Conservation (phyloP, 2,888 invertebrate species). For the Hyalella azteca region DNA sequence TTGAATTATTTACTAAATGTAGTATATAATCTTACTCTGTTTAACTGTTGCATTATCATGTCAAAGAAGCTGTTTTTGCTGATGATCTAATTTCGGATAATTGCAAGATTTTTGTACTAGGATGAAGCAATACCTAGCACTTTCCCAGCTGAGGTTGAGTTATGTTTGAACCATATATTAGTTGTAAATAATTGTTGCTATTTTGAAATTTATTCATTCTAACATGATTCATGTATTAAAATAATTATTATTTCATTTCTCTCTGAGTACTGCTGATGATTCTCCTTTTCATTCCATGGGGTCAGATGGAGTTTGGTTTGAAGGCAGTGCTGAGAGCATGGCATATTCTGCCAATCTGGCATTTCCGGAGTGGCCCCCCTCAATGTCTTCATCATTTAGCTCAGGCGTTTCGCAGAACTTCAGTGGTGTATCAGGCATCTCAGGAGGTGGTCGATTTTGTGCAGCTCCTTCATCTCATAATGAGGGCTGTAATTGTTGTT, state of each 20-base stretch:
- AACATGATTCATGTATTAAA: not conserved
- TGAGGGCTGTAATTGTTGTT: constrained; percentile 40
- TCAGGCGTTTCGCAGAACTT: not conserved
- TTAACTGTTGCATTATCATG: too few species aligned
- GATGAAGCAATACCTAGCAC: too few species aligned
- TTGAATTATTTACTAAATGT: too few species aligned
- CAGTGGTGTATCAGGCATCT: not conserved
- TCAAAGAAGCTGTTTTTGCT: too few species aligned
- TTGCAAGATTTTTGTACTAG: too few species aligned
- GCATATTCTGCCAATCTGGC: constrained; percentile 57
- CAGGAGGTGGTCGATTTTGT: not conserved
- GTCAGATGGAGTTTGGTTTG: constrained; percentile 46
- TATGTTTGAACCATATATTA: not conserved
- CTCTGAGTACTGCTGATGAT: not conserved
- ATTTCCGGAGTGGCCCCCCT: constrained; percentile 50
- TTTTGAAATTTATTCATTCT: not conserved
- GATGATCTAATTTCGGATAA: too few species aligned
- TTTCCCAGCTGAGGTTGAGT: too few species aligned
- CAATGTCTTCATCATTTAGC: constrained; percentile 50
- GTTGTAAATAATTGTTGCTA: not conserved
- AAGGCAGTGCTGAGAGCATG: constrained; percentile 57
- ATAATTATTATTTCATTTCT: not conserved
- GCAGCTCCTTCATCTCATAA: constrained; percentile 21
- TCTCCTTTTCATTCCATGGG: not conserved
- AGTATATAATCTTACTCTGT: too few species aligned